Evolutionary conservation across 2,113 vertebrate genomes (phyloP).

Genomic region (Crocuta crocuta): DNA sequence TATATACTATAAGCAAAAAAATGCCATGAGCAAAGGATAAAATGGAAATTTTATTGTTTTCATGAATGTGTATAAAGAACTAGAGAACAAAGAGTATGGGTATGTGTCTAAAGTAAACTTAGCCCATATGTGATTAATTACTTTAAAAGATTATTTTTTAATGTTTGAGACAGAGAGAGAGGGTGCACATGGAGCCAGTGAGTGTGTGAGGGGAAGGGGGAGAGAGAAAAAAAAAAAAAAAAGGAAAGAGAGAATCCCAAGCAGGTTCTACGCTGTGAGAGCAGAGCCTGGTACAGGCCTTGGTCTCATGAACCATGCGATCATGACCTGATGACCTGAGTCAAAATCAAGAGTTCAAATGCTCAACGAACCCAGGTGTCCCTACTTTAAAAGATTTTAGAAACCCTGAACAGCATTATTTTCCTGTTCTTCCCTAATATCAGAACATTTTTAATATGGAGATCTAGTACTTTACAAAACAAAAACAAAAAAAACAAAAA

Average conservation of each 20-base stretch:
- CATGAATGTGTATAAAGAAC: background rate
- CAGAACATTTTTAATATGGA: background rate
- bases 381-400: background rate
- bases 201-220: too few species aligned
- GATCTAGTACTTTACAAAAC: background rate
- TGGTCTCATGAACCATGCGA: too few species aligned
- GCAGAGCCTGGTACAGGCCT: too few species aligned
- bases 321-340: too few species aligned
- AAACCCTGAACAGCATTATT: background rate
- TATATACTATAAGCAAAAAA: background rate
- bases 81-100: background rate
- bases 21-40: background rate
- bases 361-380: too few species aligned
- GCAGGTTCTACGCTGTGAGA: too few species aligned
- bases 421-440: background rate
- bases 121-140: background rate
- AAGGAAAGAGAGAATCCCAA: too few species aligned
- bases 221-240: too few species aligned
- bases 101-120: background rate
- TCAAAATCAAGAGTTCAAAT: too few species aligned
- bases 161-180: too few species aligned
- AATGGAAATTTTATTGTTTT: conserved; percentile 1
- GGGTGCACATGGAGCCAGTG: too few species aligned
- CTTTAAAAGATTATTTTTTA: background rate
- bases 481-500: too few species aligned